Base-by-base conservation (phyloP, 2,888 invertebrate genomes). In the Ophraella communa region DNA sequence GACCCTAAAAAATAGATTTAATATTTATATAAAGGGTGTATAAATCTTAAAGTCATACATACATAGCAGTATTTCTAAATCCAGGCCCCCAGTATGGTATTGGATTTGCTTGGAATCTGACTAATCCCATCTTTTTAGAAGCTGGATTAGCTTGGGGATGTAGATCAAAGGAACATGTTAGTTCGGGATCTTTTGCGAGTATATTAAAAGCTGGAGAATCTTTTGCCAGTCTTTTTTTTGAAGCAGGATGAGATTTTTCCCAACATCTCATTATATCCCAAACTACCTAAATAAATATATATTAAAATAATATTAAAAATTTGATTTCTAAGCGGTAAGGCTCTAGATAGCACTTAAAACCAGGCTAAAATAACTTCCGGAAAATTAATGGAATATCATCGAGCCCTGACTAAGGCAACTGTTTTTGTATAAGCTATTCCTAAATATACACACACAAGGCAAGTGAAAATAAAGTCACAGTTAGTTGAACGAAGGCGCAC, bases 261-360 rank as follows among this genome's bases (percentile, higher is more conserved):
- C 95, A 96, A 49, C 88, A 87, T 65, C 95, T 85, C 73, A 98
- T 86, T 60, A 98, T 88, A 81, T 98, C 97, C 98, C 98, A 99
- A 17, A 99, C 78, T 8, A 96, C 59, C 59, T 60, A 20, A 2
- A 60, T 42, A 5, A 8, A 20, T 21, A 21, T n/a, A n/a, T n/a
- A n/a, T n/a, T n/a, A n/a, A n/a, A n/a, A n/a, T n/a, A n/a, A n/a
- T n/a, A n/a, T n/a, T n/a, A n/a, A n/a, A n/a, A n/a, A n/a, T n/a
- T n/a, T n/a, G n/a, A n/a, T n/a, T n/a, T n/a, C n/a, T n/a, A n/a
- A n/a, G n/a, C n/a, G n/a, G n/a, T n/a, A n/a, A n/a, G n/a, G n/a
- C n/a, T n/a, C n/a, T n/a, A n/a, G n/a, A n/a, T n/a, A n/a, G n/a
- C n/a, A n/a, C n/a, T n/a, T n/a, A n/a, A n/a, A n/a, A n/a, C n/a